phyloP scores from a whole-genome alignment of 1,140 invertebrate genomes.

The Asbolus verrucosus region DNA sequence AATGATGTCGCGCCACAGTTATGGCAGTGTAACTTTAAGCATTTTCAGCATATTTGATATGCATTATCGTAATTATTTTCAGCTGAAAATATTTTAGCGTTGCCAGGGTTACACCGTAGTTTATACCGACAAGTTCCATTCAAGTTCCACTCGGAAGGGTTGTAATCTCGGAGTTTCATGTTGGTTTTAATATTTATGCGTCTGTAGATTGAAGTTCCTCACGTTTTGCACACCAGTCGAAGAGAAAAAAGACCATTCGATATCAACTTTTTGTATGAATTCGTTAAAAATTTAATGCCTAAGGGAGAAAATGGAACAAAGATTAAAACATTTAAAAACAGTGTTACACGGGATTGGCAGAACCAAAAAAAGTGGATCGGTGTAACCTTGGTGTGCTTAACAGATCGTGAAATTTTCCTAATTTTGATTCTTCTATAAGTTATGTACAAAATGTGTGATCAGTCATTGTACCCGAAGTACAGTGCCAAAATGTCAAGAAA shows the following conservation, averaged over 20 bases:
- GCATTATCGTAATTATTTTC: constrained; percentile 41
- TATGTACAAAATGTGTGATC: constrained; percentile 56
- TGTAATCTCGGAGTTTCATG: constrained; percentile 1
- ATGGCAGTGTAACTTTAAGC: constrained; percentile 40
- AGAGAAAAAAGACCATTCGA: too few species aligned
- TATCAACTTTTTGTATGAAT: neutral
- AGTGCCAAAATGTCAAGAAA: constrained; percentile 46
- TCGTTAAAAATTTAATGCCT: neutral
- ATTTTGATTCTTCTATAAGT: constrained; percentile 34
- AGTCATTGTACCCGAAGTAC: constrained; percentile 58
- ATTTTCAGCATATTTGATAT: constrained; percentile 44
- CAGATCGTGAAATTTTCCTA: constrained; percentile 16
- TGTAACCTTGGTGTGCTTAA: constrained; percentile 5
- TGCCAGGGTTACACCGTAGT: neutral
- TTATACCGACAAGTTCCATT: neutral
- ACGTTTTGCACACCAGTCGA: too few species aligned
- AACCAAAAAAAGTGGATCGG: too few species aligned
- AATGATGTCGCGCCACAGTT: constrained; percentile 24
- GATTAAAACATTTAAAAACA: too few species aligned
- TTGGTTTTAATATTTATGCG: neutral
- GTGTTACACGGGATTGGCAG: too few species aligned
- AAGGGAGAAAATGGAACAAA: neutral
- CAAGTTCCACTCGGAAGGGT: neutral
- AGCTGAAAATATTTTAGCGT: constrained; percentile 29
- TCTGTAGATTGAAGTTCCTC: neutral